Evolutionary conservation across 2,888 invertebrate species (phyloP).

Genomic region (Leucophora obtusa): DNA sequence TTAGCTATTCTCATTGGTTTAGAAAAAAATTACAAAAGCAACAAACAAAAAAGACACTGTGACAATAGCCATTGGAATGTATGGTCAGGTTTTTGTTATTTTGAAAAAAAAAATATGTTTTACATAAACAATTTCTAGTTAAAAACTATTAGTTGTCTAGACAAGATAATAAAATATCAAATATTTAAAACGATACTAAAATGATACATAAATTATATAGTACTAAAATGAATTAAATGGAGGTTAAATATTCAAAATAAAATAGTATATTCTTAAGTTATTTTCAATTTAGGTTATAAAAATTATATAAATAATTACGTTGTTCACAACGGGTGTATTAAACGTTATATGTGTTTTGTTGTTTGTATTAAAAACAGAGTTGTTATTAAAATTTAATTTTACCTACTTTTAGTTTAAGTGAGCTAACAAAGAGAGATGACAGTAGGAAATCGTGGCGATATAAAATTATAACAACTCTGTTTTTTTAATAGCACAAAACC

Average conservation of each 20-base stretch:
- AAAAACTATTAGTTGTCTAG: conserved; percentile 58
- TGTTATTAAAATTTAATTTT: no score
- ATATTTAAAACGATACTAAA: neutral
- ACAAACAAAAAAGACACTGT: conserved; percentile 4
- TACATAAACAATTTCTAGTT: conserved; percentile 50
- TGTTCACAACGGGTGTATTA: no score
- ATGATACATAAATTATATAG: neutral
- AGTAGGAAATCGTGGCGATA: no score
- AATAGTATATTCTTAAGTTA: no score
- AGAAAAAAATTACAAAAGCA: conserved; percentile 17
- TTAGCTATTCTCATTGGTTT: conserved; percentile 57
- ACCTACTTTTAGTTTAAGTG: no score
- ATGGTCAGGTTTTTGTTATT: conserved; percentile 25
- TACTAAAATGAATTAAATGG: neutral
- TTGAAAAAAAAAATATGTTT: conserved; percentile 37
- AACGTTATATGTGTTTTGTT: no score
- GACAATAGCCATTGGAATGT: conserved; percentile 26
- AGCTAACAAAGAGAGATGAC: no score
- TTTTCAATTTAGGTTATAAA: no score
- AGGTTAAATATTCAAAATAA: neutral
- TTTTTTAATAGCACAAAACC: no score
- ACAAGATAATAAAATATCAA: conserved; percentile 60
- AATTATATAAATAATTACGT: no score
- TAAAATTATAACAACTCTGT: no score
- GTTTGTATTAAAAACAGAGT: no score